Base-by-base conservation (phyloP, 2,113 vertebrate species). In the Antigone vipio region DNA sequence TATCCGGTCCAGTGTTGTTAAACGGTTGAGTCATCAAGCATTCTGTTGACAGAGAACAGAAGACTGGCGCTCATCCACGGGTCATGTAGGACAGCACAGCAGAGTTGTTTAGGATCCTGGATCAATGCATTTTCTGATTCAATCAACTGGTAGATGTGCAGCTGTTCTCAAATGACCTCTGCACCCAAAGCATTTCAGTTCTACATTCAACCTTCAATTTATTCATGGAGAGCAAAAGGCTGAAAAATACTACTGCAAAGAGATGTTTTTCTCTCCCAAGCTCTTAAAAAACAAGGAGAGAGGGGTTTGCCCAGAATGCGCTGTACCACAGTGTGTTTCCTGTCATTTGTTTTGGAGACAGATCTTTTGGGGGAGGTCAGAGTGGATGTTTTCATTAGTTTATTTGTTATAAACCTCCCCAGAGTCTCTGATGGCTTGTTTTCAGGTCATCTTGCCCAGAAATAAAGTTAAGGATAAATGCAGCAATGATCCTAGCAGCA, bases 1-100 rank as follows among this genome's bases (percentile, higher is more conserved):
- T 99, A 97, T 99, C 99, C 8, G 99, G 99, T 40, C 99, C 99
- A 15, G 98, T 98, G 44, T 98, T 99, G 97, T 98, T 99, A 96
- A 99, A 99, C 2, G 98, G 97, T 92, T 99, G 99, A 35, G 98
- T 99, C 98, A 99, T 85, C 94, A 99, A 98, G 92, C 98, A 98
- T 66, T 99, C 99, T 99, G 98, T 89, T 81, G 85, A 63, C 88
- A 93, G 42, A 94, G 52, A 97, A 94, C 24, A 96, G 85, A 32
- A 75, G 83, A 85, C 12, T 60, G 52, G 58, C 40, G 96, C n/a
- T 45, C 34, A 56, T 45, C 89, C 69, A 68, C 8, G 38, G 29
- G 56, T 83, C 44, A 40, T 3, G 50, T 1, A 95, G 83, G 81
- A 91, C 64, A 89, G 52, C 34, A 50, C 27, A 96, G 45, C 9